phyloP scores from a whole-genome alignment of 2,888 invertebrate species.

The Clusia tigrina region DNA sequence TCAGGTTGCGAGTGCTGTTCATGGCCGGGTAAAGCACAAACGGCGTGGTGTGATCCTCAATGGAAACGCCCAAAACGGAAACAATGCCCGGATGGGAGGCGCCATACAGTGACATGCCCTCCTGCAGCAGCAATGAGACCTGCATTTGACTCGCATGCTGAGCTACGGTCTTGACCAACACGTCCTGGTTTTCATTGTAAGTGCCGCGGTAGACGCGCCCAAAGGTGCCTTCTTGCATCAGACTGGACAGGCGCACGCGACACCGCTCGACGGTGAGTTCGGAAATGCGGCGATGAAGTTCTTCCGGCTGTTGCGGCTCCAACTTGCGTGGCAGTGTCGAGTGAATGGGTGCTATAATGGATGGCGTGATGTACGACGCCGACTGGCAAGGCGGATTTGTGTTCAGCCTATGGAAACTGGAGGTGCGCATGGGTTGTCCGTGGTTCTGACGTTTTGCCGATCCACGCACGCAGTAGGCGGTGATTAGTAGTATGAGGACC shows the following conservation, averaged over 20 bases:
- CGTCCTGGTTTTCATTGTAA: conserved; percentile 78
- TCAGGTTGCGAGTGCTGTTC: conserved; percentile 67
- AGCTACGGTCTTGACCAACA: conserved; percentile 88
- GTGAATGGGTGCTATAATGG: conserved; percentile 58
- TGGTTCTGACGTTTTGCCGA: conserved; percentile 60
- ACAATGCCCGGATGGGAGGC: conserved; percentile 77
- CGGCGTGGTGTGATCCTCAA: conserved; percentile 89
- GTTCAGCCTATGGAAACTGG: conserved; percentile 63
- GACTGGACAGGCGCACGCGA: conserved; percentile 79
- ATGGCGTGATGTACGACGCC: conserved; percentile 57
- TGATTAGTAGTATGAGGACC: conserved; percentile 57
- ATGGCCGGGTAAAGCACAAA: conserved; percentile 79
- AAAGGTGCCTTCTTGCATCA: conserved; percentile 86
- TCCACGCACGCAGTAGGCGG: conserved; percentile 62
- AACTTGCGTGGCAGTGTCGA: conserved; percentile 60
- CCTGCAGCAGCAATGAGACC: conserved; percentile 84
- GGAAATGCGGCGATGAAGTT: conserved; percentile 61
- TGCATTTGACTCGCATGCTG: conserved; percentile 89
- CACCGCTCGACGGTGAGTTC: conserved; percentile 69
- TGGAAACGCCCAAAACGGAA: conserved; percentile 86
- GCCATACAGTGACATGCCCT: conserved; percentile 72
- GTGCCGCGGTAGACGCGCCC: conserved; percentile 85
- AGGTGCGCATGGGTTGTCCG: conserved; percentile 63
- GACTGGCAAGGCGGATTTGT: conserved; percentile 57
- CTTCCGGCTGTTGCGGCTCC: conserved; percentile 59